Evolutionary conservation across 2,113 vertebrate species (phyloP).

Genomic region (Etheostoma cragini): DNA sequence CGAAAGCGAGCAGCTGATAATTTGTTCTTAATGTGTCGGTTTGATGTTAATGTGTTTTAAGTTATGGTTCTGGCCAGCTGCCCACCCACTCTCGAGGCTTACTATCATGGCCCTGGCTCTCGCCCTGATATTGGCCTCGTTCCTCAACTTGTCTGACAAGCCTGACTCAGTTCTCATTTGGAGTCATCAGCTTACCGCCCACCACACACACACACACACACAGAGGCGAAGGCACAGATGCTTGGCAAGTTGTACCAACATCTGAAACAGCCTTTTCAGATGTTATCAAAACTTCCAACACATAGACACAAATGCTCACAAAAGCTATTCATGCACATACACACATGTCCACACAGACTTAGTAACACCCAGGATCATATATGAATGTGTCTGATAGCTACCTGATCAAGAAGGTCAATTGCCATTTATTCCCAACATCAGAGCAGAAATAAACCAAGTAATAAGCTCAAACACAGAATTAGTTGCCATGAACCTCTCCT

Average conservation of each 20-base stretch:
- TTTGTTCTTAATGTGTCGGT: slow-evolving; percentile 76
- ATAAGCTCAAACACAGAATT: slow-evolving; percentile 14
- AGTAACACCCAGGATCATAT: slow-evolving; percentile 9
- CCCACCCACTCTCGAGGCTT: slow-evolving; percentile 62
- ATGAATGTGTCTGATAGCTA: slow-evolving; percentile 5
- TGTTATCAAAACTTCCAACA: slow-evolving; percentile 35
- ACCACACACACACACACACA: slow-evolving; percentile 16
- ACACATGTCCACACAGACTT: neutral
- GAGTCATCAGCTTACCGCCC: slow-evolving; percentile 57
- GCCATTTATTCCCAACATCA: slow-evolving; percentile 21
- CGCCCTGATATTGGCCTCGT: slow-evolving; percentile 64
- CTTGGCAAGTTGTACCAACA: slow-evolving; percentile 33
- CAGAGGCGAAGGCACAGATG: slow-evolving; percentile 23
- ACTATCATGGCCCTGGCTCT: slow-evolving; percentile 63
- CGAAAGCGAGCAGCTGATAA: slow-evolving; percentile 71
- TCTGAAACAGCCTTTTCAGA: slow-evolving; percentile 30
- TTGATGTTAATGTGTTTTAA: slow-evolving; percentile 78
- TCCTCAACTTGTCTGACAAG: slow-evolving; percentile 69
- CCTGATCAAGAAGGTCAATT: slow-evolving; percentile 48
- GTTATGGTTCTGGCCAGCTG: slow-evolving; percentile 74
- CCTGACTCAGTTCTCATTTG: slow-evolving; percentile 69
- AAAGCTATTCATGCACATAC: slow-evolving; percentile 11
- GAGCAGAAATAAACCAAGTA: slow-evolving; percentile 19
- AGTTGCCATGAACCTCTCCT: slow-evolving; percentile 20
- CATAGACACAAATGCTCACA: neutral